Evolutionary conservation across 2,888 invertebrate species (phyloP), one percentile per base, ranked within the genome.

Genomic region (Baccha elongata): DNA sequence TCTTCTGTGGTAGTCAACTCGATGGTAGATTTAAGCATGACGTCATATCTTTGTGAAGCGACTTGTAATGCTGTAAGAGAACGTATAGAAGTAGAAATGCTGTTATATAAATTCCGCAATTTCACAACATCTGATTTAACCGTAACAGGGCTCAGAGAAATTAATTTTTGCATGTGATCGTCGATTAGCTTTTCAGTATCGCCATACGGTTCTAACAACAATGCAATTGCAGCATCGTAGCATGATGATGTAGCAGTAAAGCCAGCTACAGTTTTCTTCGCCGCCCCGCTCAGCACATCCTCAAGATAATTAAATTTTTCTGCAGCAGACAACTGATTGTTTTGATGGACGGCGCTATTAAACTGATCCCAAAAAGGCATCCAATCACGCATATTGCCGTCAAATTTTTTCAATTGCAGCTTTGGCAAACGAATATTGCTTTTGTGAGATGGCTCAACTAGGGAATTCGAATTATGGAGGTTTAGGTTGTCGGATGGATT

Each of bases 371-470:
- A 65, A 17, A 65, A 65, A n/a, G 65, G 52, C 40, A 65, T 40
- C 52, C 29, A 53, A 0, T 53, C 67, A 4, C 42, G 44, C 32
- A 67, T 42, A 15, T 53, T 44, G 19, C 67, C 67, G 15, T 67
- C 53, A 13, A 67, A 67, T 44, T 13, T 32, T 53, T 53, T 67
- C 17, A 64, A 44, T 40, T 58, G 19, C 44, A 58, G 13, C 29
- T 37, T 13, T 37, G 46, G 52, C 35, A 60, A 50, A 53, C 13
- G 48, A 29, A 32, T 50, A 42, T 37, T 44, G n/a, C 44, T 58
- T 52, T 85, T 85, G 85, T 5, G 89, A 91, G 23, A 87, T 87
- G 91, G 26, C 91, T 17, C 23, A 37, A 37, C 23, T 40, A 52
- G 26, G 1, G 29, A 29, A 32, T 17, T 44, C 11, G 40, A 65